Evolutionary conservation across 2,113 vertebrate genomes (phyloP).

Genomic region (Salvelinus namaycush): DNA sequence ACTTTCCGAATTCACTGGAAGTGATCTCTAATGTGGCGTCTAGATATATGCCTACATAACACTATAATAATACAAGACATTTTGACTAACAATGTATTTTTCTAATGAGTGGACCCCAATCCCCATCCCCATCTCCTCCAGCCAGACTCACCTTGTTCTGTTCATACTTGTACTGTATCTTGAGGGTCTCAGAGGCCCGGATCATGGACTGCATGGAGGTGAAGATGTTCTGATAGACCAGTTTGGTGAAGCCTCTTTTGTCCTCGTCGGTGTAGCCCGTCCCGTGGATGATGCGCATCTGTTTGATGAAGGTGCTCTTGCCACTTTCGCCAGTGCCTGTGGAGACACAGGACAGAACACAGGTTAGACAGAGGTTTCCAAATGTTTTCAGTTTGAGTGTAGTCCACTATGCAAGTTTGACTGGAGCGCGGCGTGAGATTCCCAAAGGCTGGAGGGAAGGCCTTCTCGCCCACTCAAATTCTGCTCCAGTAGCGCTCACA

Average conservation of each 20-base stretch:
- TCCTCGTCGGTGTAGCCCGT: constrained; percentile 87
- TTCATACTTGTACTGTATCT: constrained; percentile 76
- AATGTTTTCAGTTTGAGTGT: too few species aligned
- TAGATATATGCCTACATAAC: too few species aligned
- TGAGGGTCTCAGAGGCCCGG: constrained; percentile 81
- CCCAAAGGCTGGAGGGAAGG: too few species aligned
- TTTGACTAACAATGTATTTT: too few species aligned
- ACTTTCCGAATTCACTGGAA: too few species aligned
- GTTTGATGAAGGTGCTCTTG: constrained; percentile 93
- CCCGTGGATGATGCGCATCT: constrained; percentile 91
- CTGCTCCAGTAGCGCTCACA: too few species aligned
- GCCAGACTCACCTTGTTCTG: constrained; percentile 78
- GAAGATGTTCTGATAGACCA: constrained; percentile 90
- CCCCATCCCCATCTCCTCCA: background rate
- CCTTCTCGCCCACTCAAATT: too few species aligned
- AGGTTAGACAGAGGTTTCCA: constrained; percentile 6
- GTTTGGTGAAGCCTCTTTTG: constrained; percentile 79
- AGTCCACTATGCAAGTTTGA: too few species aligned
- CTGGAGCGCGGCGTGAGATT: too few species aligned
- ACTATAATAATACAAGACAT: too few species aligned
- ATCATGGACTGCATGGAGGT: constrained; percentile 84
- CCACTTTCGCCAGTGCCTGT: constrained; percentile 88
- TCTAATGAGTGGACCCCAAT: too few species aligned
- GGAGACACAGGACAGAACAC: background rate
- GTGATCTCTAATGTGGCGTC: too few species aligned